Evolutionary conservation across 2,113 vertebrate species (phyloP), one percentile per base, ranked within the genome.

Genomic region (Tamias sibiricus): DNA sequence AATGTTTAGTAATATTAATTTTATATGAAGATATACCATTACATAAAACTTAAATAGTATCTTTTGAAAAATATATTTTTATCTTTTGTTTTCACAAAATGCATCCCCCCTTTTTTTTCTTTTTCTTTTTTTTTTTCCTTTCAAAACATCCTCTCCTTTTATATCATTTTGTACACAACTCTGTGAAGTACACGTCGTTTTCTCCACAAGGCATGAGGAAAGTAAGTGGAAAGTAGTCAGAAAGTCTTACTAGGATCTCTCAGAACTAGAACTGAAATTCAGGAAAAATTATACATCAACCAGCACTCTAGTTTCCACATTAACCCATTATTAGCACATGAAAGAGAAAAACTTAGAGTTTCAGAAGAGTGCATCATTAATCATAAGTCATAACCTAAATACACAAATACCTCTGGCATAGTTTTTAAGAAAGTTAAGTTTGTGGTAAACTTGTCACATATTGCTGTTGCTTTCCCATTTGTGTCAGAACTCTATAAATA

Each of bases 21-120:
- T 85, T 86, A 10, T 49, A 12, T 49, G n/a, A n/a, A 66, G 40
- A 68, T n/a, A 81, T 11, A 96, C 72, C n/a, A 94, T 79, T 95
- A 71, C 59, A 32, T n/a, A 22, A 90, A 92, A 87, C 0, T 4
- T 44, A 66, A 74, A 47, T 42, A 3, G 0, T 54, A 69, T 13
- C 6, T 54, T 93, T 77, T 71, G 19, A 12, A 20, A 64, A 75
- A 76, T 32, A n/a, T 10, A 49, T 40, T 82, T 87, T 52, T 28
- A 32, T 10, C 69, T 49, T 82, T 84, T 57, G 11, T 40, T 84
- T 92, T 91, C 42, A 76, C 37, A 66, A 32, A 3, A 66, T 28
- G 3, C 68, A 91, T 87, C 9, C 57, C 7, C 59, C 59, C 24
- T 3, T 62, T 62, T 62, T 28, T 10, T 62, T 42, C 24, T 7